phyloP scores from a whole-genome alignment of 2,113 vertebrate genomes.

The Gymnorhina tibicen region DNA sequence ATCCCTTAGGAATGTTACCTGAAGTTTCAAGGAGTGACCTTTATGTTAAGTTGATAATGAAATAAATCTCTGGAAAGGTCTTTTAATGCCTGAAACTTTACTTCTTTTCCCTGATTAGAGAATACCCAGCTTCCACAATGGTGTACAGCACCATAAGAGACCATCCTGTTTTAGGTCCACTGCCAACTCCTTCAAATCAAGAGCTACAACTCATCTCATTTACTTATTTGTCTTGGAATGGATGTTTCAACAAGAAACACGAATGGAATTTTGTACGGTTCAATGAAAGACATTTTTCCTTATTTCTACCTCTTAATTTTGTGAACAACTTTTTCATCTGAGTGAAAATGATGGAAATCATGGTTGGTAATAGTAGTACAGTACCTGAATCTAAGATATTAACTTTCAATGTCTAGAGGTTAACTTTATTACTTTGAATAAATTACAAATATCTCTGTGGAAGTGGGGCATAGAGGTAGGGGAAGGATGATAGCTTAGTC shows the following conservation, averaged over 20 bases:
- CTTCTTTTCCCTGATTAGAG: neutral
- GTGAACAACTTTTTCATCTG: neutral
- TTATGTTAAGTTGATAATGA: neutral
- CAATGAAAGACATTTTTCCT: neutral
- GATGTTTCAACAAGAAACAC: neutral
- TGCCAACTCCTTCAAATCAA: neutral
- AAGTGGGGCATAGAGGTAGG: neutral
- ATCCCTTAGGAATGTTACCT: neutral
- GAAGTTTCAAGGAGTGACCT: neutral
- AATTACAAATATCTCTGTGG: neutral
- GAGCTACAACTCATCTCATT: neutral
- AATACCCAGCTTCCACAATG: neutral
- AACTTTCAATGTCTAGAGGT: neutral
- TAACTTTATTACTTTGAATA: neutral
- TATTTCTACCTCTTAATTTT: neutral
- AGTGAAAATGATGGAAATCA: neutral
- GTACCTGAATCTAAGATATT: neutral
- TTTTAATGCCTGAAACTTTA: neutral
- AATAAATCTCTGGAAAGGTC: neutral
- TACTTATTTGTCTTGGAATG: neutral
- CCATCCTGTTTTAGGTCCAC: neutral
- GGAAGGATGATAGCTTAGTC: neutral
- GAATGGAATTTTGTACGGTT: neutral
- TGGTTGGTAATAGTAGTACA: neutral
- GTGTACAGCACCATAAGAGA: neutral